A percentile compares a stretch with the other conserved stretches of the same genome.
These are phyloP conservation scores for Syritta pipiens DNA, from an alignment of 2,888 invertebrate species.

Conservation along the genomic window DNA sequence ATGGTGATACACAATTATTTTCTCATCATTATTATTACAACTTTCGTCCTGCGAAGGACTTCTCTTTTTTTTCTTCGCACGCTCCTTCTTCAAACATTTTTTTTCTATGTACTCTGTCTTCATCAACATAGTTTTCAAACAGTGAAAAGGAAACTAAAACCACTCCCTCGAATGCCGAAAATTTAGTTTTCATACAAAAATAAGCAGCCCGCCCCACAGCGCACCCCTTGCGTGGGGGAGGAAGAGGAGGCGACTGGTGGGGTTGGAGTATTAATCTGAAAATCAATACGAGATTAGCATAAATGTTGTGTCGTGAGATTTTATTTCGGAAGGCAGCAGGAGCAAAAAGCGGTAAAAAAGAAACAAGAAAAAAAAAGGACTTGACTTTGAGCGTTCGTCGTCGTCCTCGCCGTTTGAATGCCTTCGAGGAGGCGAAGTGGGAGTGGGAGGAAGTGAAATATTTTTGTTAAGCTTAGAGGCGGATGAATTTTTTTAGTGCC, in stretches of 20 bases:
- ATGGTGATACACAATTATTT: conserved; percentile 31
- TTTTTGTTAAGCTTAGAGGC: no score
- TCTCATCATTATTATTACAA: conserved; percentile 24
- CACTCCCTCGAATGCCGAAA: conserved; percentile 11
- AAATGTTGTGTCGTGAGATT: conserved; percentile 29
- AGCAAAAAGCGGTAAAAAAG: no score
- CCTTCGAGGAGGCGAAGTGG: no score
- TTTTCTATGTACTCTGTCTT: background rate
- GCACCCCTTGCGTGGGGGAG: no score
- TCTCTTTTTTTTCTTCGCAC: background rate
- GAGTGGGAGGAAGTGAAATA: no score
- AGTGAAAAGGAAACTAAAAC: no score
- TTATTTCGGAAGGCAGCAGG: no score
- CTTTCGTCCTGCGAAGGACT: background rate
- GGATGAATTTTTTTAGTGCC: no score
- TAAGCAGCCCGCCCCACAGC: background rate
- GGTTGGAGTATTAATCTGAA: conserved; percentile 24
- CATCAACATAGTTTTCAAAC: no score
- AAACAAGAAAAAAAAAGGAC: no score
- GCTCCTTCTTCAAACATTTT: background rate
- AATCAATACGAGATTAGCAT: conserved; percentile 57
- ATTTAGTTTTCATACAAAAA: background rate
- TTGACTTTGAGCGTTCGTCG: no score
- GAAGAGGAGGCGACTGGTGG: background rate
- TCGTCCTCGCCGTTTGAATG: no score